A percentile compares a stretch with the other conserved stretches of the same genome.
These are phyloP conservation scores for Acipenser oxyrinchus DNA, from an alignment of 2,797 vertebrate species.

Conservation along the genomic window DNA sequence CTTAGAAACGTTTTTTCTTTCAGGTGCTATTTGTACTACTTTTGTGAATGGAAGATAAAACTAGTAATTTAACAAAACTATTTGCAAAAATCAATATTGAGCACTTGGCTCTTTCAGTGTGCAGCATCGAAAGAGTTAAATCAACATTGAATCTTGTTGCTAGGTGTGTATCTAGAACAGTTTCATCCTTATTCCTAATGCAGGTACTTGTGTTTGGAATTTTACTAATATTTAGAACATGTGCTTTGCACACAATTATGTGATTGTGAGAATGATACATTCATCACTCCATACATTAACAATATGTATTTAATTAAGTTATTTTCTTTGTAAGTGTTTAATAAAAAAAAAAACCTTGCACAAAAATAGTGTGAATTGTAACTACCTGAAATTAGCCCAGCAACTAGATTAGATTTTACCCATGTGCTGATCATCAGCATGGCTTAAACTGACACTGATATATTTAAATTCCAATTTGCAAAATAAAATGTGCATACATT, in stretches of 20 bases:
- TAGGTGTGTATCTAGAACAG: too few species aligned
- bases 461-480: not conserved
- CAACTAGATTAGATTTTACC: too few species aligned
- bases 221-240: too few species aligned
- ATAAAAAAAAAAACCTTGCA: slow-evolving; percentile 38
- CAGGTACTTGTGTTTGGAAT: too few species aligned
- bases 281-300: slow-evolving; percentile 45
- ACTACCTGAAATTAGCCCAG: slow-evolving; percentile 31
- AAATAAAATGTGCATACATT: slow-evolving; percentile 16
- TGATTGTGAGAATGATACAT: slow-evolving; percentile 46
- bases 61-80: slow-evolving; percentile 46
- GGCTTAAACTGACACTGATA: too few species aligned
- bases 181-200: too few species aligned
- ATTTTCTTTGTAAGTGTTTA: slow-evolving; percentile 35
- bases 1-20: slow-evolving; percentile 27
- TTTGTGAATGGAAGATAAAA: slow-evolving; percentile 43
- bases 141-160: too few species aligned
- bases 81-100: slow-evolving; percentile 38
- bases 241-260: slow-evolving; percentile 44
- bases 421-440: too few species aligned
- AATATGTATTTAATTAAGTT: slow-evolving; percentile 1
- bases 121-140: too few species aligned
- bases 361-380: slow-evolving; percentile 36
- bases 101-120: slow-evolving; percentile 17
- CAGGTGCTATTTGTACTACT: slow-evolving; percentile 41